Evolutionary conservation across 2,113 vertebrate genomes (phyloP), one percentile per base, ranked within the genome.

Genomic region (Pelodiscus sinensis): DNA sequence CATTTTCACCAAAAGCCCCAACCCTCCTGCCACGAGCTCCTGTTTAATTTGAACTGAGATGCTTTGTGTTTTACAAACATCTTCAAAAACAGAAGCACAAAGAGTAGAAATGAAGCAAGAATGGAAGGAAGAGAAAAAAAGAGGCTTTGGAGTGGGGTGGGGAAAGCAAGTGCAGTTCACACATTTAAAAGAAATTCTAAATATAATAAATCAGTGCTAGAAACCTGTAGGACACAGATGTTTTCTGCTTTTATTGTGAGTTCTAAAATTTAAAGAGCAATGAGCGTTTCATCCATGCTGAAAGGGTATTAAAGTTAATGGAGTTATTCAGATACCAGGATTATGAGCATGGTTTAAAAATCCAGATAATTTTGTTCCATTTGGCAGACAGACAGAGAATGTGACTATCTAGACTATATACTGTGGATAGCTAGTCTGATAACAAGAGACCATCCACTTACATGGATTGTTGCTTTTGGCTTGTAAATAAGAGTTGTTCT

Each of bases 401-500:
- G 31, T 35, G 31, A 16, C 31, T 15, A n/a, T n/a, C 16, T n/a
- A 31, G 15, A 68, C 31, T 44, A 19, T 29, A 73, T 22, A 78
- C 31, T 0, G 2, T 62, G 18, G 90, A 84, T 8, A 58, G 65
- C 6, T 27, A 75, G 13, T 6, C n/a, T 79, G 24, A 1, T 44
- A 62, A 7, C 0, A 78, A 84, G 79, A 84, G 51, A 79, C 5
- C 15, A 8, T 25, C 79, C 25, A 25, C 4, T 2, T 84, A 9
- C 35, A 84, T 4, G 25, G 57, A 85, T 68, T 79, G 25, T 75
- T 84, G 16, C 2, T 52, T 0, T 0, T 2, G 80, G 9, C 5
- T 85, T 90, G 83, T 55, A 87, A 5, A 85, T n/a, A 83, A 85
- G 84, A 18, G 6, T n/a, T 92, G 35, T 57, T 92, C 82, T 80